Evolutionary conservation across 2,797 vertebrate species (phyloP), one percentile per base, ranked within the genome.

Genomic region (Lepidocolaptes lacrymiger): DNA sequence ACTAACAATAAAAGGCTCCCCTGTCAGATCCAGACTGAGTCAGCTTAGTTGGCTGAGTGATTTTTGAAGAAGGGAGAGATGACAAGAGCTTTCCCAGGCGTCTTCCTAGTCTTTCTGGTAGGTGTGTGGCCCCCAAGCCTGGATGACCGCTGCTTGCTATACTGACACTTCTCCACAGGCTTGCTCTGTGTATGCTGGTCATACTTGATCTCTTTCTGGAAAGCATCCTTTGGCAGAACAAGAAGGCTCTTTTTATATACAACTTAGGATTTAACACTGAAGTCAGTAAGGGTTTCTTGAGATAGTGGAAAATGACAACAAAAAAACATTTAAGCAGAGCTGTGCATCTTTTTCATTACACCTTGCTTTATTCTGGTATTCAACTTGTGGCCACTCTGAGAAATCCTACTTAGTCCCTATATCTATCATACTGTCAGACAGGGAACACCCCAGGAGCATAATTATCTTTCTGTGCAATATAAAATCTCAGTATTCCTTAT

Each of bases 41-140:
- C 36, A 77, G 9, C 0, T 51, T 8, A 37, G 36, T 51, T 72
- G 54, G 4, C 24, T 0, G 0, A 63, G 32, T 37, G 23, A 54
- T 61, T 86, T 93, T 80, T 63, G n/a, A 80, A 61, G 55, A 64
- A 62, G 18, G 11, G 7, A 34, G 73, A n/a, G 34, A 71, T 23
- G 34, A 51, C 19, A 84, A 20, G 14, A 67, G 5, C 46, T 94
- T 93, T 43, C 44, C 22, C 6, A 4, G 8, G 10, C 20, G 28
- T 23, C 13, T 80, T 71, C 12, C 61, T 34, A 41, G 10, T 7
- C 22, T 63, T 61, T 54, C 14, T 66, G 17, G 26, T 36, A 59
- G 17, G 7, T 63, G 17, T 58, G 19, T n/a, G 62, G 26, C 10
- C 34, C 30, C 43, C 62, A 58, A 85, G 54, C 5, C 13, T 83